A percentile compares a stretch with the other conserved stretches of the same genome.
Conservation (phyloP, 2,888 invertebrate species). For the Sicus ferrugineus region DNA sequence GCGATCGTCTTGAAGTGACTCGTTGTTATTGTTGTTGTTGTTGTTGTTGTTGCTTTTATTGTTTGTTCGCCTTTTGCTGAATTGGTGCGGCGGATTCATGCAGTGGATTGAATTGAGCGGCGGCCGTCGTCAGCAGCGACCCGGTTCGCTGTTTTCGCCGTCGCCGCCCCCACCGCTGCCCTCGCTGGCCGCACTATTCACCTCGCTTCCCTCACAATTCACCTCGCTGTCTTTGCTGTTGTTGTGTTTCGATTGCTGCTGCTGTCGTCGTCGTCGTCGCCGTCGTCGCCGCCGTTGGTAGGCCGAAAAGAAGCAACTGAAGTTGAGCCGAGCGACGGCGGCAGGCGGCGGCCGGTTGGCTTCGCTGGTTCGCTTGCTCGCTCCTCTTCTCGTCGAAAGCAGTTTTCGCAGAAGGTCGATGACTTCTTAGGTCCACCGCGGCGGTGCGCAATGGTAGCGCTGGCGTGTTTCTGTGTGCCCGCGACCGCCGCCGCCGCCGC, state of each 20-base stretch:
- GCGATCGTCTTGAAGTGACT: slow-evolving; percentile 18
- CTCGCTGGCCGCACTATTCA: neutral
- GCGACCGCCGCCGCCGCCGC: neutral
- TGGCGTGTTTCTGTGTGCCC: neutral
- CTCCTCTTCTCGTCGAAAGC: slow-evolving; percentile 17
- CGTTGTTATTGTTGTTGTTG: slow-evolving; percentile 41
- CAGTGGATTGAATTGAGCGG: slow-evolving; percentile 22
- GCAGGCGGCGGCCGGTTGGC: neutral
- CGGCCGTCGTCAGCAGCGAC: neutral
- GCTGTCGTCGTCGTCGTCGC: neutral
- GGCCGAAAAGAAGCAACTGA: no score
- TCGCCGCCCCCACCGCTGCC: neutral
- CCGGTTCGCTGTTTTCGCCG: neutral
- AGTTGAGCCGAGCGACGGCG: neutral
- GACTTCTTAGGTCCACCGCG: slow-evolving; percentile 27
- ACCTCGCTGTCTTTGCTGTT: neutral
- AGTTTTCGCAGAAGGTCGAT: slow-evolving; percentile 25
- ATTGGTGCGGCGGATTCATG: slow-evolving; percentile 21
- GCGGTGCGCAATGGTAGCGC: neutral
- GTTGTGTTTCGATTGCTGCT: slow-evolving; percentile 7
- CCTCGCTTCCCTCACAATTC: neutral
- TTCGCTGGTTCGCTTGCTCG: slow-evolving; percentile 2
- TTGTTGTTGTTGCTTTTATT: slow-evolving; percentile 28
- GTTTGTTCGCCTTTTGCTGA: slow-evolving; percentile 17
- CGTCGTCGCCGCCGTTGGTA: neutral